A percentile compares a stretch with the other conserved stretches of the same genome.
These are phyloP conservation scores for Dugesia japonica DNA, from an alignment of 2,888 invertebrate species.

Conservation along the genomic window DNA sequence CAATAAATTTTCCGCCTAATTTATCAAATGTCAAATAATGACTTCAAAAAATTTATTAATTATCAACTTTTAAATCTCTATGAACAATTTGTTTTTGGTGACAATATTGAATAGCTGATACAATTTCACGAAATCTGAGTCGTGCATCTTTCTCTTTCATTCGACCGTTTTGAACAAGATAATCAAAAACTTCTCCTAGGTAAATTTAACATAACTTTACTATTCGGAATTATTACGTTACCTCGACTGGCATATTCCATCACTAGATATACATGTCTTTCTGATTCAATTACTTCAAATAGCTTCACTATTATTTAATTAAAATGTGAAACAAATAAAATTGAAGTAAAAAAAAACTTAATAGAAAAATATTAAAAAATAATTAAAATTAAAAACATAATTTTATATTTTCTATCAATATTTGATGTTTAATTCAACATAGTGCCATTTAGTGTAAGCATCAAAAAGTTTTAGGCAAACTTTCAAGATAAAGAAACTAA, in stretches of 20 bases:
- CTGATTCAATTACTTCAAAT: slow-evolving; percentile 98
- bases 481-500: no score
- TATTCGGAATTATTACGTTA: slow-evolving; percentile 38
- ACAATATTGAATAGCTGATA: slow-evolving; percentile 86
- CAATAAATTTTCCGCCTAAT: slow-evolving; percentile 86
- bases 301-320: slow-evolving; percentile 44
- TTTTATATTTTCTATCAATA: no score
- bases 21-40: slow-evolving; percentile 34
- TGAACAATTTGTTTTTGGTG: slow-evolving; percentile 81
- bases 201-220: background rate
- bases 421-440: no score
- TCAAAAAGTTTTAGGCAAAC: no score
- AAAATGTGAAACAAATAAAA: no score
- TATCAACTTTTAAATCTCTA: slow-evolving; percentile 56
- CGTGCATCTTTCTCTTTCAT: slow-evolving; percentile 84
- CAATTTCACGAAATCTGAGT: slow-evolving; percentile 78
- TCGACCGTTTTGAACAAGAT: slow-evolving; percentile 63
- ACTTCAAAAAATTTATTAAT: slow-evolving; percentile 49
- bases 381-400: no score
- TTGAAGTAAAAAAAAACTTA: no score
- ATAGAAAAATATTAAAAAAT: no score
- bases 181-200: slow-evolving; percentile 82
- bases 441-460: no score
- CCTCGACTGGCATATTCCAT: slow-evolving; percentile 99
- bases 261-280: slow-evolving; percentile 95